Conservation (phyloP, 1,140 invertebrate species). For the Mycetomoellerius zeteki region DNA sequence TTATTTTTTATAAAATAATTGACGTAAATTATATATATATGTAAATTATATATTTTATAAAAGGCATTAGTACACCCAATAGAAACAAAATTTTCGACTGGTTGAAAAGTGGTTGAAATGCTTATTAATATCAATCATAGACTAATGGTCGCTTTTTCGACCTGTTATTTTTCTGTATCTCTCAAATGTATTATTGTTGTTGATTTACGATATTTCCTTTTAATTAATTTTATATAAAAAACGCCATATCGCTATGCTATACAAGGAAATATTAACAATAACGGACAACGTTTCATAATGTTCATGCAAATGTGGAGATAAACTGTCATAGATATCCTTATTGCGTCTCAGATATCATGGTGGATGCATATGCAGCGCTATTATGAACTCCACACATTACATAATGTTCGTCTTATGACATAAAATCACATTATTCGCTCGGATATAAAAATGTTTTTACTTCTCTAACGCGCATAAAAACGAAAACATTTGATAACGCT, state of each 20-base stretch:
- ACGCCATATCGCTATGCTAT: neutral
- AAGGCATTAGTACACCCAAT: too few species aligned
- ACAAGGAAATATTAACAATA: neutral
- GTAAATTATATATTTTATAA: too few species aligned
- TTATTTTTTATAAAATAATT: too few species aligned
- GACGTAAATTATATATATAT: too few species aligned
- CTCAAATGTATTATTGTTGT: neutral
- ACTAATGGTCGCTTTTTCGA: too few species aligned
- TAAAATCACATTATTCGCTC: neutral
- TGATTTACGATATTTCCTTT: conserved; percentile 23
- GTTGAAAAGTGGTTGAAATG: too few species aligned
- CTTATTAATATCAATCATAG: too few species aligned
- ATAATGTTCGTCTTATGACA: neutral
- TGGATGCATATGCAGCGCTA: neutral
- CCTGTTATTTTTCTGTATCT: too few species aligned
- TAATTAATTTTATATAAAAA: conserved; percentile 17
- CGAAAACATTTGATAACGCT: neutral
- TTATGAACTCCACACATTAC: conserved; percentile 4
- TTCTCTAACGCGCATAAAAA: neutral
- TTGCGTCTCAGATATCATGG: neutral
- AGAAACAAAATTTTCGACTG: too few species aligned
- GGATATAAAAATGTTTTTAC: neutral
- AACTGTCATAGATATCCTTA: conserved; percentile 31
- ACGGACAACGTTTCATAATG: neutral
- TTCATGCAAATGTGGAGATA: conserved; percentile 39